Evolutionary conservation across 2,113 vertebrate species (phyloP), one percentile per base, ranked within the genome.

Genomic region (Electrona antarctica): DNA sequence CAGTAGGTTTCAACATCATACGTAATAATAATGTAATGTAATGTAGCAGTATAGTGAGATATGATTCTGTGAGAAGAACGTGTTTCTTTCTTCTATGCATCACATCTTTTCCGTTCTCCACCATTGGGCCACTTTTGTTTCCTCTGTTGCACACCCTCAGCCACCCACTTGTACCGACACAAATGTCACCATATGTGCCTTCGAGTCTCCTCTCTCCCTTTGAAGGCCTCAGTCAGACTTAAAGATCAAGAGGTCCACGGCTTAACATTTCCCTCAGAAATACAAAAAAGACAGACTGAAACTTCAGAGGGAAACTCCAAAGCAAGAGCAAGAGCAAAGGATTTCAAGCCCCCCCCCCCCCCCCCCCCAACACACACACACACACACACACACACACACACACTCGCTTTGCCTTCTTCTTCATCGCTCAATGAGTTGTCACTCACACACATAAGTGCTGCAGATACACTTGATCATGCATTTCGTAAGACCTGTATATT

Each of bases 301-400:
- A 77, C 70, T 69, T 81, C 66, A 72, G 73, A 76, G 55, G 57
- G 60, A 64, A 67, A 49, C 48, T 11, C 15, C 33, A 12, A 59
- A 45, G 33, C 5, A 61, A 56, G 58, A 47, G 47, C 8, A 58
- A 64, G 58, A 47, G 47, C 8, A 58, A 64, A 49, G 56, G 66
- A 28, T 74, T 74, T 66, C 46, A 62, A 21, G 21, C 21, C 21
- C 21, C 21, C 21, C 64, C 60, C 60, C 60, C 55, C 55, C 21
- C 21, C 21, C 21, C 54, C 60, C 71, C 59, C 71, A 57, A 62
- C 74, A 52, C 58, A 28, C 48, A 13, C 13, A n/a, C 54, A 41
- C 33, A 41, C 5, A 41, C 33, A 41, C 33, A 41, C 33, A 41
- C 5, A 41, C 33, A 41, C 74, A 52, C 58, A 28, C 48, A 11